Evolutionary conservation across 2,797 vertebrate genomes (phyloP).

Genomic region (Rhinoraja longicauda): DNA sequence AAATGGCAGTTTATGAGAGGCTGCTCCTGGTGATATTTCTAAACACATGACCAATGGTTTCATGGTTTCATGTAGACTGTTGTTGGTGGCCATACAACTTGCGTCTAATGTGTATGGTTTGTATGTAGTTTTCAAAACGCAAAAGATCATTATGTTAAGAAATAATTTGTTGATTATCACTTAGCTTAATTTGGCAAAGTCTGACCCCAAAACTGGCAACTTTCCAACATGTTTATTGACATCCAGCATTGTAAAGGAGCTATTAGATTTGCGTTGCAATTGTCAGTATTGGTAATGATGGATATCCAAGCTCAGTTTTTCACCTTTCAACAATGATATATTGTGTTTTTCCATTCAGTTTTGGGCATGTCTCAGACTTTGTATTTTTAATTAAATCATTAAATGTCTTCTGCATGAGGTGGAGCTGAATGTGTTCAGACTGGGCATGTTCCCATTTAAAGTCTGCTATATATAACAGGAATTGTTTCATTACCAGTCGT

Average conservation of each 20-base stretch:
- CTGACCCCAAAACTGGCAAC: not conserved
- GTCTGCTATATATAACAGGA: not conserved
- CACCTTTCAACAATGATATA: not conserved
- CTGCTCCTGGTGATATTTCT: not conserved
- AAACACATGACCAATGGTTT: not conserved
- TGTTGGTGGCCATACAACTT: not conserved
- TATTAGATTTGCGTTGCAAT: not conserved
- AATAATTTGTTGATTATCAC: not conserved
- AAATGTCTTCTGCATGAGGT: constrained; percentile 15
- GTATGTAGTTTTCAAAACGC: too few relatives aligned
- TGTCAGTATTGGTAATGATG: not conserved
- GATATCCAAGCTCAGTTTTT: not conserved
- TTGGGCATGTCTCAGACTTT: not conserved
- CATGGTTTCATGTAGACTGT: not conserved
- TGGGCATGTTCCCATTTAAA: not conserved
- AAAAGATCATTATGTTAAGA: not conserved
- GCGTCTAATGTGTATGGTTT: not conserved
- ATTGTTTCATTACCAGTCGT: not conserved
- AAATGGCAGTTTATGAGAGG: not conserved
- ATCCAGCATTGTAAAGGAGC: not conserved
- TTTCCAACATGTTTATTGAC: not conserved
- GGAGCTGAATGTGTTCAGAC: not conserved
- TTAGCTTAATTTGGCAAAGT: not conserved
- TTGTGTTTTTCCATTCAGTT: not conserved
- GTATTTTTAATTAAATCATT: constrained; percentile 21